Evolutionary conservation across 2,797 vertebrate genomes (phyloP).

Genomic region (Pseudochirops cupreus): DNA sequence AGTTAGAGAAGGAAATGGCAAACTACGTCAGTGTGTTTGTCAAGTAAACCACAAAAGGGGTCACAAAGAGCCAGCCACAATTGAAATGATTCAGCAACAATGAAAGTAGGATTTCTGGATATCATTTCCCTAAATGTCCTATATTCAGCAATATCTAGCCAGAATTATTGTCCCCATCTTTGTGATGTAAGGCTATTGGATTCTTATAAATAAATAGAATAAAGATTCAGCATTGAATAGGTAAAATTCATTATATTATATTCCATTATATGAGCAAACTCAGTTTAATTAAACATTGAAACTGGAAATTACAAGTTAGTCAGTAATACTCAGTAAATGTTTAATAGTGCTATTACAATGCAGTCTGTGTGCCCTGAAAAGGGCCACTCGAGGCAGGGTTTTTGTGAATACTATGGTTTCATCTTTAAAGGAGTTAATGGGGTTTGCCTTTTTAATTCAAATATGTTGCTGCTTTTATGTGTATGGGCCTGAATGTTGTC

Average conservation of each 20-base stretch:
- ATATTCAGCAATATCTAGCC: not conserved
- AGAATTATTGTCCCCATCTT: not conserved
- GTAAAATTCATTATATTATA: constrained; percentile 27
- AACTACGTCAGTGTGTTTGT: too few relatives aligned
- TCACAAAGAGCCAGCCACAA: not conserved
- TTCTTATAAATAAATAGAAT: constrained; percentile 43
- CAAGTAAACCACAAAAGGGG: not conserved
- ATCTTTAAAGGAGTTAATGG: constrained; percentile 25
- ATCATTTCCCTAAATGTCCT: constrained; percentile 19
- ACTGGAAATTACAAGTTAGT: constrained; percentile 33
- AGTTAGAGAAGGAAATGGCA: not conserved
- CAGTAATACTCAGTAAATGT: constrained; percentile 58
- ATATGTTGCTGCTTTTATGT: not conserved
- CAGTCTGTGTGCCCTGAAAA: not conserved
- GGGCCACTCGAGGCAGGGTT: not conserved
- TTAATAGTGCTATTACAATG: constrained; percentile 62
- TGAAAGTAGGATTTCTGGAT: not conserved
- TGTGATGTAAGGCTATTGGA: constrained; percentile 5
- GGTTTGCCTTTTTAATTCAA: not conserved
- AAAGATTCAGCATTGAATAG: constrained; percentile 53
- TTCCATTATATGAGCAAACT: constrained; percentile 58
- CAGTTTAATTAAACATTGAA: constrained; percentile 64
- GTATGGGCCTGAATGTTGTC: not conserved
- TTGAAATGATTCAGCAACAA: not conserved
- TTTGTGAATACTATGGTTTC: constrained; percentile 21